These are phyloP conservation scores for Eulithis testata DNA, from an alignment of 2,888 invertebrate genomes.

Conservation along the genomic window DNA sequence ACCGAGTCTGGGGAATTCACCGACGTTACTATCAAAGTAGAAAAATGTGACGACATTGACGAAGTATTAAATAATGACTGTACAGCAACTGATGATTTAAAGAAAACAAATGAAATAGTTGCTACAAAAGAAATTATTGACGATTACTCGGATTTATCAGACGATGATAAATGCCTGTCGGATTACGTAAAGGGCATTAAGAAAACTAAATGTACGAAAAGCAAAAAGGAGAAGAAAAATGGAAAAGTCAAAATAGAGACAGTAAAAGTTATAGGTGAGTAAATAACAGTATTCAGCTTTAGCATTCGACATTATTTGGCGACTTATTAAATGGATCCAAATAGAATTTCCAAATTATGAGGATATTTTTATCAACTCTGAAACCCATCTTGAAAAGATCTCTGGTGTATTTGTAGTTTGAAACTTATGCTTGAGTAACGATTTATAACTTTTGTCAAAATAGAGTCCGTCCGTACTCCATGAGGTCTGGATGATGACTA, in stretches of 20 bases:
- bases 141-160: conserved; percentile 6
- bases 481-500: too few relatives aligned
- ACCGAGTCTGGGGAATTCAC: background rate
- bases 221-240: conserved; percentile 8
- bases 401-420: too few relatives aligned
- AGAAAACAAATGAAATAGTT: background rate
- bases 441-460: too few relatives aligned
- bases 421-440: too few relatives aligned
- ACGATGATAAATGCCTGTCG: conserved; percentile 20
- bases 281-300: background rate
- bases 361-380: too few relatives aligned
- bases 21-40: conserved; percentile 17
- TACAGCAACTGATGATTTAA: background rate
- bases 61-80: background rate
- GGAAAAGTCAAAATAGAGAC: conserved; percentile 18
- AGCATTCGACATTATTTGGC: too few relatives aligned
- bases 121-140: background rate
- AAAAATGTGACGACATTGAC: conserved; percentile 10
- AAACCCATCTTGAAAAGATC: too few relatives aligned
- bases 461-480: too few relatives aligned
- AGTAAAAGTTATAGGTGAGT: background rate
- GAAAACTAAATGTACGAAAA: background rate
- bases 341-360: too few relatives aligned
- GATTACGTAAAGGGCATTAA: conserved; percentile 14
- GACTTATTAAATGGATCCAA: too few relatives aligned